phyloP scores from a whole-genome alignment of 2,888 invertebrate species.

The Steromphala cineraria region DNA sequence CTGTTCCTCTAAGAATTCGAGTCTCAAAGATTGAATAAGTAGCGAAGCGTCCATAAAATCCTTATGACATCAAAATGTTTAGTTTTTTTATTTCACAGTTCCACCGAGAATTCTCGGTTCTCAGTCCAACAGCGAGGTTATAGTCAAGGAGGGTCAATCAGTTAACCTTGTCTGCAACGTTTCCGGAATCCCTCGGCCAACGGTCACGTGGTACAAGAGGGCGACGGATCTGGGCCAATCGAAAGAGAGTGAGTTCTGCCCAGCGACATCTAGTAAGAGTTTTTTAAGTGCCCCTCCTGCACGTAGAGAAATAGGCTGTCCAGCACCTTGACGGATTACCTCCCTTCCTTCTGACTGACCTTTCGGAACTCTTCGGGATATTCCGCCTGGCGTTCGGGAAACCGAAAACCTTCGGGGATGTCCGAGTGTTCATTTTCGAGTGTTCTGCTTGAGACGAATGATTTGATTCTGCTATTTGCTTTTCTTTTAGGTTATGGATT shows the following conservation, averaged over 20 bases:
- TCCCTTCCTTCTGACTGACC: constrained; percentile 12
- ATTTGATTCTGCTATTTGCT: no score
- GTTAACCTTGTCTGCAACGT: constrained; percentile 89
- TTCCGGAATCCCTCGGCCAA: constrained; percentile 88
- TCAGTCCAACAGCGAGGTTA: constrained; percentile 86
- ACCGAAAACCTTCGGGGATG: no score
- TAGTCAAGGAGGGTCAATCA: constrained; percentile 94
- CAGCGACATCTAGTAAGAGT: constrained; percentile 42
- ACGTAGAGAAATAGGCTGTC: constrained; percentile 9
- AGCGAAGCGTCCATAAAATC: no score
- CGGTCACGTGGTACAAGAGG: constrained; percentile 88
- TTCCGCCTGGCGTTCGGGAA: neutral
- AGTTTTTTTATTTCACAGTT: constrained; percentile 79
- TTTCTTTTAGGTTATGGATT: no score
- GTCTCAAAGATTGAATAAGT: no score
- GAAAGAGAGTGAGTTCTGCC: constrained; percentile 51
- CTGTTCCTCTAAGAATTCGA: no score
- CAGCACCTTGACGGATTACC: constrained; percentile 17
- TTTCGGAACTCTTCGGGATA: constrained; percentile 1
- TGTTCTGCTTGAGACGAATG: no score
- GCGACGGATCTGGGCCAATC: constrained; percentile 28
- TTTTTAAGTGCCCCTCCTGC: neutral
- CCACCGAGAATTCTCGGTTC: constrained; percentile 95
- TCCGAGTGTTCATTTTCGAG: neutral
- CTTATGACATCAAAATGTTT: no score